Evolutionary conservation across 2,888 invertebrate genomes (phyloP), one percentile per base, ranked within the genome.

Genomic region (Troides aeacus): DNA sequence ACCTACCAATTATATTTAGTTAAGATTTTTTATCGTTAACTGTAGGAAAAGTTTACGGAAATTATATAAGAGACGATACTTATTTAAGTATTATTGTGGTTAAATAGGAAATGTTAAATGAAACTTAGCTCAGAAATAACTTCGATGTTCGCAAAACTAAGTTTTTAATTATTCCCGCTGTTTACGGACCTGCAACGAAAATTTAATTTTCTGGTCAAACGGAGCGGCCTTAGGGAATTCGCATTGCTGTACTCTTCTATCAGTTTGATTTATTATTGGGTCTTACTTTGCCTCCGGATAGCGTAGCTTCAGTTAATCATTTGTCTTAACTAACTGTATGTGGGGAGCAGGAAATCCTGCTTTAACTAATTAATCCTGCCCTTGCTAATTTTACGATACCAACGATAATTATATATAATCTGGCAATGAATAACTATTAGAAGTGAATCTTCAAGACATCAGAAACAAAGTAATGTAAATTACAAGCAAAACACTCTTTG

Each of bases 191-290:
- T 58, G 23, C 85, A 84, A 79, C 77, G 81, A 74, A 76, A 80
- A 86, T 86, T 85, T 84, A 87, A 89, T 88, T 89, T 89, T 85
- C 86, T 85, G 84, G 79, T 81, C 80, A 85, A 87, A 85, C 82
- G 83, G 42, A 58, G 64, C 58, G 18, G 64, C 42, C 58, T 57
- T 64, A 23, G 18, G 39, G 23, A 39, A 58, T 21, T 39, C 30
- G 39, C 39, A 23, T 36, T 18, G 39, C 36, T 58, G 23, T 58
- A 56, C 58, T 57, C 57, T 64, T 36, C 39, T 64, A 57, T 18
- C 57, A 10, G 36, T 23, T 42, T 64, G 64, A 58, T 64, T 58
- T 64, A 58, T 64, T 39, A 64, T 58, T 64, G 36, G 17, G 18
- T 64, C 23, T 58, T n/a, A 64, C 21, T 64, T 64, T 64, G 24